These are phyloP conservation scores for Andrena cerasifolii DNA, from an alignment of 1,140 invertebrate species.

Conservation along the genomic window DNA sequence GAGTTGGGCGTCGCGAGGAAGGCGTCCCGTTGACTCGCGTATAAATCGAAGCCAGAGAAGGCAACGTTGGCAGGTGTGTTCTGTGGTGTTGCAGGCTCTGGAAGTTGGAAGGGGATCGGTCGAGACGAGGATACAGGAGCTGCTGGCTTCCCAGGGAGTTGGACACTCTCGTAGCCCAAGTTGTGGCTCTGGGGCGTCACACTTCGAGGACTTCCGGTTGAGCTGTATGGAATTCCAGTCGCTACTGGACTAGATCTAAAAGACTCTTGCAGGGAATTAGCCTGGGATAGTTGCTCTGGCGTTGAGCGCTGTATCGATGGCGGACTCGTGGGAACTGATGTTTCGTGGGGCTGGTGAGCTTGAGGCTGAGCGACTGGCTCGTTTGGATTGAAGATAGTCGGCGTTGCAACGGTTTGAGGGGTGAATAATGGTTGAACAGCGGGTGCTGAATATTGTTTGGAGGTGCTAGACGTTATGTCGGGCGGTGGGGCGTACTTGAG, in stretches of 20 bases:
- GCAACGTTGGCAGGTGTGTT: constrained; percentile 76
- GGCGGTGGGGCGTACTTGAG: constrained; percentile 78
- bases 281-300: constrained; percentile 43
- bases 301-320: constrained; percentile 56
- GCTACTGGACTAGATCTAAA: constrained; percentile 69
- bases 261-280: constrained; percentile 63
- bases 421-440: constrained; percentile 34
- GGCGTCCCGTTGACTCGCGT: constrained; percentile 27
- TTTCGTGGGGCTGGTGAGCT: constrained; percentile 15
- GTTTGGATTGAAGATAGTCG: constrained; percentile 67
- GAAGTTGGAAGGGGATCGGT: constrained; percentile 65
- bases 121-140: constrained; percentile 62
- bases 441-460: constrained; percentile 35
- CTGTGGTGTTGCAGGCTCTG: constrained; percentile 75
- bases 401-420: constrained; percentile 22
- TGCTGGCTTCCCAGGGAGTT: constrained; percentile 1
- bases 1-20: background rate
- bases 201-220: background rate
- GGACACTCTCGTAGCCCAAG: constrained; percentile 10
- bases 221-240: constrained; percentile 8
- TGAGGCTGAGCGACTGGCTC: constrained; percentile 3
- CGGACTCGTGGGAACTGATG: constrained; percentile 44
- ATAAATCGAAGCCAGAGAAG: constrained; percentile 65
- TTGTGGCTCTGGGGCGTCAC: constrained; percentile 34
- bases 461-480: constrained; percentile 69